These are phyloP conservation scores for Diplodus puntazzo DNA, from an alignment of 2,797 vertebrate genomes.

Conservation along the genomic window DNA sequence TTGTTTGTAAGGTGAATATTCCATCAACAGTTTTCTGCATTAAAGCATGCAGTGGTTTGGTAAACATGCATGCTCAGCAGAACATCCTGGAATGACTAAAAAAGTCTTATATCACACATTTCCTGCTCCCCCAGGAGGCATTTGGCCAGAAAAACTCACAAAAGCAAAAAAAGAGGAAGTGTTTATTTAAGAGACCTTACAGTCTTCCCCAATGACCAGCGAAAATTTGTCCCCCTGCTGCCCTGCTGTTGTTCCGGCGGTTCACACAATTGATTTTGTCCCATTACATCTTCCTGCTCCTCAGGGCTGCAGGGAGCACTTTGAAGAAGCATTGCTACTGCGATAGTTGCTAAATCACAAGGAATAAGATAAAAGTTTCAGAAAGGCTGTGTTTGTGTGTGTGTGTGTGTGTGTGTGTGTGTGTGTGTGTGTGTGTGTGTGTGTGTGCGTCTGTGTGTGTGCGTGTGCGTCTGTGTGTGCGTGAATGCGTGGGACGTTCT, in stretches of 20 bases:
- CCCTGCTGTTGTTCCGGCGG: constrained; percentile 46
- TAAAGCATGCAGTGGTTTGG: neutral
- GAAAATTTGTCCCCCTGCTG: constrained; percentile 34
- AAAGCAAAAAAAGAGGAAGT: constrained; percentile 42
- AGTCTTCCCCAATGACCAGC: constrained; percentile 29
- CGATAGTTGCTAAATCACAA: constrained; percentile 58
- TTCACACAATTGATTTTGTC: constrained; percentile 62
- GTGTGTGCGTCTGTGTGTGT: too few relatives aligned
- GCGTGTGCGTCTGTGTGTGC: neutral
- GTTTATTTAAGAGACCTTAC: constrained; percentile 46
- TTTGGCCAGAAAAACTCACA: constrained; percentile 33
- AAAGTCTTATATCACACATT: constrained; percentile 27
- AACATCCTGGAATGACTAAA: constrained; percentile 5
- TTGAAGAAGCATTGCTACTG: constrained; percentile 58
- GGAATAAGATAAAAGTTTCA: constrained; percentile 54
- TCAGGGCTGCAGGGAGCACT: constrained; percentile 46
- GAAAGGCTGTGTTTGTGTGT: constrained; percentile 30
- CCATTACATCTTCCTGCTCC: constrained; percentile 52
- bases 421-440: constrained; percentile 1
- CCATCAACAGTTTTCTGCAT: neutral
- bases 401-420: neutral
- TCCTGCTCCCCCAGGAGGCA: constrained; percentile 34
- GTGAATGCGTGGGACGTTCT: constrained; percentile 32
- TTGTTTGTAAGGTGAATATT: neutral
- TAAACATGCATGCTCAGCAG: constrained; percentile 36